phyloP scores from a whole-genome alignment of 2,797 vertebrate species.

The Silurus lanzhouensis region DNA sequence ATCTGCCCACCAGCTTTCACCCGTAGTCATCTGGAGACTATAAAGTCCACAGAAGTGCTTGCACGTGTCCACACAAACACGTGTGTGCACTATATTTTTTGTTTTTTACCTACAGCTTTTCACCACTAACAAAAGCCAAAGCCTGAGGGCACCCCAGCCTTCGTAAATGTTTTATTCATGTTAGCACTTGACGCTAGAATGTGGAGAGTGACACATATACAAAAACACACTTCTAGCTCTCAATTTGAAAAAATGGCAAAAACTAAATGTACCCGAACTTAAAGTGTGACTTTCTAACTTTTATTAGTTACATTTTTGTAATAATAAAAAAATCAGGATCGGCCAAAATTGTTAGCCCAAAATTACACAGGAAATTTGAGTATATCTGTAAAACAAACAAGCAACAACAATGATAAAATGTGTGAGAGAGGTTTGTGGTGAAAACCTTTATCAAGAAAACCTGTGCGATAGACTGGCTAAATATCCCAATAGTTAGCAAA shows the following conservation, averaged over 20 bases:
- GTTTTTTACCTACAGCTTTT: constrained; percentile 37
- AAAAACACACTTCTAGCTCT: not conserved
- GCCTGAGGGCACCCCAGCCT: constrained; percentile 6
- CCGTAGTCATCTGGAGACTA: constrained; percentile 13
- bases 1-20: constrained; percentile 37
- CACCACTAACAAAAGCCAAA: not conserved
- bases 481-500: not conserved
- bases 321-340: no score
- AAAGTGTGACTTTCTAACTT: not conserved
- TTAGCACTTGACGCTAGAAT: not conserved
- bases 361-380: not conserved
- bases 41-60: not conserved
- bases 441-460: not conserved
- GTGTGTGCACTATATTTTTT: not conserved
- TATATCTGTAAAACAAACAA: no score
- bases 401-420: not conserved
- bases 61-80: not conserved
- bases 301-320: not conserved
- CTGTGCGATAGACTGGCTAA: not conserved
- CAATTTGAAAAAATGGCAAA: not conserved
- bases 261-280: not conserved
- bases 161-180: constrained; percentile 33
- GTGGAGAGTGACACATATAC: not conserved
- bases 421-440: not conserved
- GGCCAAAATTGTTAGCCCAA: not conserved